Percentiles rank a stretch among this genome's conserved stretches.
These are phyloP conservation scores for Puffinus mauretanicus DNA, from an alignment of 2,113 vertebrate species.

Conservation along the genomic window DNA sequence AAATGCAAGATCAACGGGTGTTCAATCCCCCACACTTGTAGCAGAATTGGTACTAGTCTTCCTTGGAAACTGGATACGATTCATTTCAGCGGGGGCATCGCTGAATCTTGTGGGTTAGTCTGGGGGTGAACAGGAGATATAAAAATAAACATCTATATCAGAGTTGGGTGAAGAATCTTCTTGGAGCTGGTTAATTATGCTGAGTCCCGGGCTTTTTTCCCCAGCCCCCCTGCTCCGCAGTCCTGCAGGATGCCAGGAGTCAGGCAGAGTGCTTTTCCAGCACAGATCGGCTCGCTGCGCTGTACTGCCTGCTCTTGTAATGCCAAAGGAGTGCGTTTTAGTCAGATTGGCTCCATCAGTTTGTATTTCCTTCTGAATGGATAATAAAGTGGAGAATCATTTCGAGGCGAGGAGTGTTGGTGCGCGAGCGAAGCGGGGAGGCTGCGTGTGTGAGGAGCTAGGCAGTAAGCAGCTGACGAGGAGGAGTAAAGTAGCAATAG, in stretches of 20 bases:
- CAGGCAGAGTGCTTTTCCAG: not conserved
- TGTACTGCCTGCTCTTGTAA: not conserved
- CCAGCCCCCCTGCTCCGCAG: not conserved
- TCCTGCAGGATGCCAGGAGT: not conserved
- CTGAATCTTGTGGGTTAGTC: not conserved
- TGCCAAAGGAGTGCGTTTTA: not conserved
- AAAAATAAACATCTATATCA: not conserved
- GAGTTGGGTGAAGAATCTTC: not conserved
- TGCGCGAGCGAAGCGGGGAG: conserved; percentile 16
- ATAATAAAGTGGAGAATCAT: conserved; percentile 53
- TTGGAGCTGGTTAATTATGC: not conserved
- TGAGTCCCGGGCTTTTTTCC: not conserved
- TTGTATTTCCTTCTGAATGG: conserved; percentile 57
- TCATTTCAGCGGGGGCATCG: not conserved
- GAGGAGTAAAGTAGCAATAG: conserved; percentile 73
- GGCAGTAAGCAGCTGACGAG: conserved; percentile 80
- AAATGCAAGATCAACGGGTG: not conserved
- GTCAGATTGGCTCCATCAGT: conserved; percentile 49
- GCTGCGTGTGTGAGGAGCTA: conserved; percentile 58
- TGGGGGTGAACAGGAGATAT: not conserved
- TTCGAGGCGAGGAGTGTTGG: conserved; percentile 29
- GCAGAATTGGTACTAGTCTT: not conserved
- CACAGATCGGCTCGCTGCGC: not conserved
- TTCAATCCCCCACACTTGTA: not conserved
- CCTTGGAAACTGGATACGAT: not conserved